Conservation (phyloP, 1,140 invertebrate species). For the Dreissena polymorpha region DNA sequence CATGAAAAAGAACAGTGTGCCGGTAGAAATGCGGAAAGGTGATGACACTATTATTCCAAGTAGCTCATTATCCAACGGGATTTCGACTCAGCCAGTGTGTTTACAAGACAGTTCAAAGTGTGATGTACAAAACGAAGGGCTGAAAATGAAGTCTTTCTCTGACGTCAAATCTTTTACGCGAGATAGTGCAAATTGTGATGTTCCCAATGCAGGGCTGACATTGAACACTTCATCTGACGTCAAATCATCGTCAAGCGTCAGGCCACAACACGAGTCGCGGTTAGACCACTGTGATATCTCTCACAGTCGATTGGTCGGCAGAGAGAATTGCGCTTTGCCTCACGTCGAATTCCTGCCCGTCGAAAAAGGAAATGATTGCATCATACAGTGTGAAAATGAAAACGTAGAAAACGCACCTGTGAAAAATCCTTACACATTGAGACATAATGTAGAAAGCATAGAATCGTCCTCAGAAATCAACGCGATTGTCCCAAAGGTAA, state of each 20-base stretch:
- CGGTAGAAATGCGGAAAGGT: neutral
- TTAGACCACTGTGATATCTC: too few species aligned
- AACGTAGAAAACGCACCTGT: too few species aligned
- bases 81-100: neutral
- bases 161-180: too few species aligned
- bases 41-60: neutral
- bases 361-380: too few species aligned
- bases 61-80: neutral
- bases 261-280: too few species aligned
- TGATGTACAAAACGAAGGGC: neutral
- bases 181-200: neutral
- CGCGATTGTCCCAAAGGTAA: neutral
- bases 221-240: neutral
- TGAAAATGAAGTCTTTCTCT: neutral
- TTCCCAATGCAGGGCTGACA: neutral
- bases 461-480: too few species aligned
- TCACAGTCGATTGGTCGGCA: too few species aligned
- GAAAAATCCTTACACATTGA: neutral
- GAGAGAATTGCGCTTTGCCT: too few species aligned
- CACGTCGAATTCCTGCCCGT: too few species aligned
- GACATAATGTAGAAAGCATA: neutral
- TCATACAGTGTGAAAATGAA: neutral
- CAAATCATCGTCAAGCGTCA: too few species aligned
- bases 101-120: neutral
- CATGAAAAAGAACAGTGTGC: neutral